Evolutionary conservation across 2,888 invertebrate species (phyloP), one percentile per base, ranked within the genome.

Genomic region (Heliconius hortense): DNA sequence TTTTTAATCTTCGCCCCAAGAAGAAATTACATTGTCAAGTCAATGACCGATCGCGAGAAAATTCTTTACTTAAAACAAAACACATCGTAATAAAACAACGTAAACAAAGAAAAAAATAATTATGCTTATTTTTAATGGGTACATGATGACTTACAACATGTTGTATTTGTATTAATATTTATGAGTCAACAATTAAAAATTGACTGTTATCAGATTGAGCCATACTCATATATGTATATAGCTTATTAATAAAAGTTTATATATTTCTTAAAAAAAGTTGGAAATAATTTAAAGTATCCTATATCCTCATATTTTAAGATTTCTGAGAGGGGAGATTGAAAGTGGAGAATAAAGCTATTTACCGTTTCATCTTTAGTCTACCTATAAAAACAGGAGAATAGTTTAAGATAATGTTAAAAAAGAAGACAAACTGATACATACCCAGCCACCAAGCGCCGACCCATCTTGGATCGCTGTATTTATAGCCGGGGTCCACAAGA

Each of bases 401-500:
- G 10, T 10, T 56, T 56, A 56, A n/a, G 56, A 56, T 56, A 56
- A 3, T 4, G 48, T 48, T 24, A 24, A 66, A 66, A 7, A 66
- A 24, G 53, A 67, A 8, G 1, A 68, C 5, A 21, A 66, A 18
- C 21, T 28, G 68, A 53, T 48, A 94, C 94, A 96, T 93, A 95
- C 97, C 98, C 77, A 99, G 94, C 99, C 99, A 99, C 99, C 99
- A 99, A 66, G 99, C 99, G 71, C 99, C 98, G 69, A 99, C 97
- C 98, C 98, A 99, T 89, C 97, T 95, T 7, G 97, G 97, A 92
- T 98, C 97, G 62, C 95, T 95, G 72, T 96, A 96, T 81, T 96
- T 96, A 83, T 97, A 97, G 80, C 96, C 96, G 0, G 97, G 97
- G 87, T 96, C 95, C 18, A 94, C 90, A 4, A 96, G 94, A 28